Conservation (phyloP, 2,797 vertebrate species). For the Aeoliscus strigatus region DNA sequence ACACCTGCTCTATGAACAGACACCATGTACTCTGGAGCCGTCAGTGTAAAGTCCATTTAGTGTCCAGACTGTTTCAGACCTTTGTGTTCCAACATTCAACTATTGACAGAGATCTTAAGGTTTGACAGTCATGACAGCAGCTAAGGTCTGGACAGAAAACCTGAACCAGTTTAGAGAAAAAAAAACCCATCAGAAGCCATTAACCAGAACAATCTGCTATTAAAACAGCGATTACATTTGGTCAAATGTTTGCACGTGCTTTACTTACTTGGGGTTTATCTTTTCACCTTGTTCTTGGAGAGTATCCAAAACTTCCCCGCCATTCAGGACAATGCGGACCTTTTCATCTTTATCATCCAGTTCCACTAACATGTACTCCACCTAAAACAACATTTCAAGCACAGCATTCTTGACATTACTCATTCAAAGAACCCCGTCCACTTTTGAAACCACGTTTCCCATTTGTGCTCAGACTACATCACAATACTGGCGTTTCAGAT, state of each 20-base stretch:
- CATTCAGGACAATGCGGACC: constrained; percentile 81
- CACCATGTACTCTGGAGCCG: too few relatives aligned
- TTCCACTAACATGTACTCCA: constrained; percentile 95
- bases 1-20: too few relatives aligned
- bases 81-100: too few relatives aligned
- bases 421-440: background rate
- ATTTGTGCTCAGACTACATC: background rate
- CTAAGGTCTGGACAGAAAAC: too few relatives aligned
- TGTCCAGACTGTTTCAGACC: too few relatives aligned
- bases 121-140: too few relatives aligned
- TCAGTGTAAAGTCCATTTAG: too few relatives aligned
- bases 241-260: background rate
- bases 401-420: background rate
- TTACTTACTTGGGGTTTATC: constrained; percentile 91
- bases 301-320: constrained; percentile 83
- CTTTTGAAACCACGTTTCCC: constrained; percentile 6
- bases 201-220: background rate
- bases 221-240: background rate
- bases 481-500: constrained; percentile 20
- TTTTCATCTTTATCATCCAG: constrained; percentile 88
- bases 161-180: too few relatives aligned
- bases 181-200: too few relatives aligned
- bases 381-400: constrained; percentile 67
- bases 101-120: too few relatives aligned
- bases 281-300: constrained; percentile 94